Conservation (phyloP, 2,888 invertebrate species). For the Ormia ochracea region DNA sequence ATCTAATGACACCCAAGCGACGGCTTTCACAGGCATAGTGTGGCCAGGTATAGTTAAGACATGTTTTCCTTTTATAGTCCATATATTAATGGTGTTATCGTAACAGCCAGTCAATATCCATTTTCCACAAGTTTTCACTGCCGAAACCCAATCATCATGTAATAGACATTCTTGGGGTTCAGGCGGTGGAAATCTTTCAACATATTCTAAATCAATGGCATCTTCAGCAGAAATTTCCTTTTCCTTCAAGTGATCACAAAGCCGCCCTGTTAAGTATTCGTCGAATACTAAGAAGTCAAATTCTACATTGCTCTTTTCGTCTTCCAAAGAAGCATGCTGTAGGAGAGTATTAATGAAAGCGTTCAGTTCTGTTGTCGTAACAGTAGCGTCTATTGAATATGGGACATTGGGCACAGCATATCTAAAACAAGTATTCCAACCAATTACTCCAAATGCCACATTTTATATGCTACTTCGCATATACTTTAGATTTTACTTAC, state of each 20-base stretch:
- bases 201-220: slow-evolving; percentile 92
- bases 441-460: no score
- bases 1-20: slow-evolving; percentile 87
- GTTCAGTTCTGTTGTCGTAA: slow-evolving; percentile 84
- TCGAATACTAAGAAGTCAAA: slow-evolving; percentile 93
- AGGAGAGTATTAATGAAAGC: slow-evolving; percentile 87
- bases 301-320: slow-evolving; percentile 75
- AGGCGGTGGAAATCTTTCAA: slow-evolving; percentile 93
- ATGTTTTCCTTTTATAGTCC: slow-evolving; percentile 91
- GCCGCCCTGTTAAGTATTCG: slow-evolving; percentile 82
- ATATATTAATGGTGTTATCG: slow-evolving; percentile 93
- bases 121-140: slow-evolving; percentile 84
- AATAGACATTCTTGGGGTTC: slow-evolving; percentile 93
- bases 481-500: slow-evolving; percentile 78
- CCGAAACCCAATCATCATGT: slow-evolving; percentile 99
- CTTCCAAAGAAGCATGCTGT: slow-evolving; percentile 62
- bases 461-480: background rate
- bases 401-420: slow-evolving; percentile 92
- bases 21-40: slow-evolving; percentile 90
- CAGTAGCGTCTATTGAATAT: slow-evolving; percentile 86
- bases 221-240: slow-evolving; percentile 88
- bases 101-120: slow-evolving; percentile 95
- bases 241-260: slow-evolving; percentile 86
- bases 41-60: slow-evolving; percentile 91
- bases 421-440: slow-evolving; percentile 77